Base-by-base conservation (phyloP, 2,888 invertebrate genomes). In the Parelbella ahira region DNA sequence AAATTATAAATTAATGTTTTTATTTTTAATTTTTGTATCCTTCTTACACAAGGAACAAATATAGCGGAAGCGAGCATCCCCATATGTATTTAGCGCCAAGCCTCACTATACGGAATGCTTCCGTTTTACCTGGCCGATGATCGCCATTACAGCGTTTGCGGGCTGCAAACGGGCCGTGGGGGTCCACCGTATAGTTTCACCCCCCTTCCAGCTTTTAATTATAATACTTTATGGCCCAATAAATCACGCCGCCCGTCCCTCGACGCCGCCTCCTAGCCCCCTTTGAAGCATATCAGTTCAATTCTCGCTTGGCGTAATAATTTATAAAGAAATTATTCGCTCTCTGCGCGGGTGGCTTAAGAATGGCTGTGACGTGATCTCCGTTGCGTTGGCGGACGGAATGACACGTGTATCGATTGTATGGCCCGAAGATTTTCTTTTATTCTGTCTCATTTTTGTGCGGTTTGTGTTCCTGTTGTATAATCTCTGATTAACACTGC, bases 151-250 rank as follows among this genome's bases (percentile, higher is more conserved):
- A 50, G 51, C 62, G 56, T 60, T 60, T 57, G 63, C 58, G 68
- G 66, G 56, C 58, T 47, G 51, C 65, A 60, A 77, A 65, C 71
- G 68, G 60, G 53, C 65, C 72, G 65, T 77, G 79, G 80, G 73
- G 74, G 60, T 57, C 60, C 66, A 64, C 63, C 73, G 68, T 70
- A 75, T 82, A 83, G 83, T 84, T 84, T 77, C 78, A 39, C 41
- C 65, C 74, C 69, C 80, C 45, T 52, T 49, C 71, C 70, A 74
- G 89, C 91, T 91, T 91, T 92, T 92, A 91, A 92, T 91, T 92
- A 92, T 91, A 91, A 92, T 92, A 91, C 91, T 92, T 91, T 91
- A 92, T 91, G 91, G 91, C 90, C 90, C 91, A 90, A 91, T 92
- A 91, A 92, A 92, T 92, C 91, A 91, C 82, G 72, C 61, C 60